Conservation (phyloP, 2,113 vertebrate genomes). For the Greenwoodochromis staneri region DNA sequence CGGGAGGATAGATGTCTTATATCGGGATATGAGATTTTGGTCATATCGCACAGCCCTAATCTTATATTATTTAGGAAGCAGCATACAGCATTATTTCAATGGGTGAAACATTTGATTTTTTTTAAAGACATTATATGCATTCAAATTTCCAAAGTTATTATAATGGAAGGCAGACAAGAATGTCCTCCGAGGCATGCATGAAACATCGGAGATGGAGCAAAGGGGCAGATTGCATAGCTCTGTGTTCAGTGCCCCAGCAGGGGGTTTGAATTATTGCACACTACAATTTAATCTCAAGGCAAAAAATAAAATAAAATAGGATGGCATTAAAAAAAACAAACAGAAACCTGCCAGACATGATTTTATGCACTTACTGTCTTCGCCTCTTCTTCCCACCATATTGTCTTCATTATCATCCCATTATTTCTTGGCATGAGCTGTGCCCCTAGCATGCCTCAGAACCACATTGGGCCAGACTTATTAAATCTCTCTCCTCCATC, state of each 20-base stretch:
- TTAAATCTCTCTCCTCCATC: constrained; percentile 19
- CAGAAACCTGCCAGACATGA: constrained; percentile 1
- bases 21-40: neutral
- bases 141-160: constrained; percentile 2
- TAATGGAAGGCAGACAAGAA: constrained; percentile 3
- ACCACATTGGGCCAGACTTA: constrained; percentile 13
- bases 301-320: neutral
- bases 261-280: constrained; percentile 23
- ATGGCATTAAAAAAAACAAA: neutral
- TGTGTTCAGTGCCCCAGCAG: constrained; percentile 1
- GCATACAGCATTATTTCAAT: neutral
- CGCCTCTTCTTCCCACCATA: neutral
- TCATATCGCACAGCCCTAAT: neutral
- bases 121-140: neutral
- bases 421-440: constrained; percentile 21
- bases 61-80: neutral
- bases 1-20: neutral
- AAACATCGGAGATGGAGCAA: neutral
- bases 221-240: constrained; percentile 8
- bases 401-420: constrained; percentile 33
- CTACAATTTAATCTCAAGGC: constrained; percentile 15
- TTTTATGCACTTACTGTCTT: neutral
- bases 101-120: neutral
- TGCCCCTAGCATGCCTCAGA: constrained; percentile 16
- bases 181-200: neutral